These are phyloP conservation scores for Parasteatoda tepidariorum DNA, from an alignment of 1,140 invertebrate species.

Conservation along the genomic window DNA sequence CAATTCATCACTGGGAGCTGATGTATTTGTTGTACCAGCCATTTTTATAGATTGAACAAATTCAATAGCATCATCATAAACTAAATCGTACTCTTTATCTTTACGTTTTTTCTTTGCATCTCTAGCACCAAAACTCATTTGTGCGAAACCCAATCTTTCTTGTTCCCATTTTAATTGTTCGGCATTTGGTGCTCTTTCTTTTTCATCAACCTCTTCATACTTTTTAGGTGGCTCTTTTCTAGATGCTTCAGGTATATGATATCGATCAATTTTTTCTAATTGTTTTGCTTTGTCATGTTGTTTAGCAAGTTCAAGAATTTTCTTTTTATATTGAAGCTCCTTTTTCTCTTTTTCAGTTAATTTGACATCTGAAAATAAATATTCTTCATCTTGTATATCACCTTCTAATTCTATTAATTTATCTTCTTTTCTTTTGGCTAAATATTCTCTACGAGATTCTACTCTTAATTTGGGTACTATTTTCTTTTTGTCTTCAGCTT, in stretches of 20 bases:
- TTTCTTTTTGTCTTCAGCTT: slow-evolving; percentile 82
- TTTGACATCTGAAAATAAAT: slow-evolving; percentile 88
- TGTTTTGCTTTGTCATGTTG: slow-evolving; percentile 95
- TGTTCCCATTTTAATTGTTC: slow-evolving; percentile 99
- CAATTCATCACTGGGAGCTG: slow-evolving; percentile 71
- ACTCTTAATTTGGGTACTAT: slow-evolving; percentile 87
- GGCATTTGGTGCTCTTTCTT: slow-evolving; percentile 86
- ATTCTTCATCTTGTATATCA: slow-evolving; percentile 96
- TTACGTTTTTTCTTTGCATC: slow-evolving; percentile 76
- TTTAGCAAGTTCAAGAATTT: slow-evolving; percentile 88
- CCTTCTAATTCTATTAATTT: slow-evolving; percentile 96
- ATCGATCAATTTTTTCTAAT: slow-evolving; percentile 90
- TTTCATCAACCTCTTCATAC: slow-evolving; percentile 89
- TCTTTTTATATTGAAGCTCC: slow-evolving; percentile 91
- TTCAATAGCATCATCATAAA: slow-evolving; percentile 96
- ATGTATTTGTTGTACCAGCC: slow-evolving; percentile 76
- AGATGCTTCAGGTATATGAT: slow-evolving; percentile 88
- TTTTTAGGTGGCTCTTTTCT: slow-evolving; percentile 71
- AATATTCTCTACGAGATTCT: slow-evolving; percentile 92
- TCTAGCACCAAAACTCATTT: slow-evolving; percentile 92
- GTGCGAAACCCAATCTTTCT: slow-evolving; percentile 93
- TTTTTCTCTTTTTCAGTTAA: slow-evolving; percentile 87
- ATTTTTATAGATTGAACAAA: slow-evolving; percentile 95
- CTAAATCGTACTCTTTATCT: slow-evolving; percentile 84
- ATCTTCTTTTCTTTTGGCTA: slow-evolving; percentile 95